phyloP scores from a whole-genome alignment of 2,888 invertebrate species.

The Protodeltote pygarga region DNA sequence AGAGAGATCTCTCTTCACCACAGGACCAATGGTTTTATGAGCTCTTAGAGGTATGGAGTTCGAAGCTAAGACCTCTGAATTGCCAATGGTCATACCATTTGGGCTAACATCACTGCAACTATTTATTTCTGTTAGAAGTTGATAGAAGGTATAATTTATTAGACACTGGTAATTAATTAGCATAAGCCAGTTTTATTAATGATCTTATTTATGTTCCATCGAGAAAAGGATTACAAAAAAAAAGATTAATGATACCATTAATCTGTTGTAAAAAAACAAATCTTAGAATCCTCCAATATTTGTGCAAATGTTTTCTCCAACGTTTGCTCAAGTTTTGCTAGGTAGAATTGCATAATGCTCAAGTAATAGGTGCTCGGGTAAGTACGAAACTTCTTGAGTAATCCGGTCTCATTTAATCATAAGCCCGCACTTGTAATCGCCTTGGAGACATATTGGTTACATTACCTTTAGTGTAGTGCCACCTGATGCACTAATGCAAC shows the following conservation, averaged over 20 bases:
- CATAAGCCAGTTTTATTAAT: too few species aligned
- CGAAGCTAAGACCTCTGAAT: too few species aligned
- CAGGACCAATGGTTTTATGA: too few species aligned
- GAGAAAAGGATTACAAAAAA: too few species aligned
- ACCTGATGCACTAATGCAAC: slow-evolving; percentile 5
- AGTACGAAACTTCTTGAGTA: slow-evolving; percentile 55
- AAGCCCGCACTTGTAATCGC: slow-evolving; percentile 47
- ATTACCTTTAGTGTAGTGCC: slow-evolving; percentile 9
- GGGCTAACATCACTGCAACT: too few species aligned
- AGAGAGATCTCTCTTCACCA: too few species aligned
- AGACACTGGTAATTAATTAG: too few species aligned
- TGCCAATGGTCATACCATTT: too few species aligned
- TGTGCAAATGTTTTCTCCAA: slow-evolving; percentile 36
- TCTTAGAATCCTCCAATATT: slow-evolving; percentile 5
- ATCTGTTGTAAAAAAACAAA: neutral
- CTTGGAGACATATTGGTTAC: slow-evolving; percentile 25
- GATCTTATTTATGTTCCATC: too few species aligned
- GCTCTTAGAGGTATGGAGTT: too few species aligned
- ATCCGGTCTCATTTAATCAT: slow-evolving; percentile 52
- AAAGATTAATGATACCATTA: neutral
- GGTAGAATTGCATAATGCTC: slow-evolving; percentile 51
- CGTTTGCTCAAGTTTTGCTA: slow-evolving; percentile 16
- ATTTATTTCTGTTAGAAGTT: too few species aligned
- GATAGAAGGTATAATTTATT: too few species aligned
- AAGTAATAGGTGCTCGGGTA: slow-evolving; percentile 46